Evolutionary conservation across 2,888 invertebrate species (phyloP).

Genomic region (Sminthurides aquaticus): DNA sequence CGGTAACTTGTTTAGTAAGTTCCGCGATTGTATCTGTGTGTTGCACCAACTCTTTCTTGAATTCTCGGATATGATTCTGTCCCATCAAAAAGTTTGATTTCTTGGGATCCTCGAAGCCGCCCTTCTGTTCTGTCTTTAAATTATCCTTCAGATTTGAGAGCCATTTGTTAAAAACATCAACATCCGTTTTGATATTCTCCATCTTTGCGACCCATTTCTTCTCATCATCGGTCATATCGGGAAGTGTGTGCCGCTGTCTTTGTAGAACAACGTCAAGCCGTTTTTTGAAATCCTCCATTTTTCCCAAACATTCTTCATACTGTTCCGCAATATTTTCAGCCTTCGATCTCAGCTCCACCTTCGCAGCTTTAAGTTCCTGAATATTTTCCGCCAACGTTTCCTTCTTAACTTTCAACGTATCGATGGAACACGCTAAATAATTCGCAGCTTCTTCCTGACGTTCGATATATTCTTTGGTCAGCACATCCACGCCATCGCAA

Average conservation of each 20-base stretch:
- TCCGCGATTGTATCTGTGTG: constrained; percentile 6
- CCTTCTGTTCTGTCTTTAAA: background rate
- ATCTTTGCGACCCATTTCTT: constrained; percentile 28
- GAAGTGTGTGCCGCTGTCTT: constrained; percentile 30
- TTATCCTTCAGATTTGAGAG: background rate
- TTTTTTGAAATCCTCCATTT: constrained; percentile 30
- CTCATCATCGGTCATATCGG: constrained; percentile 34
- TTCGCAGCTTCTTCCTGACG: constrained; percentile 28
- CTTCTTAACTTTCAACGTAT: constrained; percentile 27
- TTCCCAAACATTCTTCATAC: constrained; percentile 30
- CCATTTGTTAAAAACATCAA: background rate
- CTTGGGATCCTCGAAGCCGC: background rate
- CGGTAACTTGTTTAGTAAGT: constrained; percentile 8
- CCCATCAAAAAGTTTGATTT: background rate
- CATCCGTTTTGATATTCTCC: constrained; percentile 25
- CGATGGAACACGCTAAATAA: constrained; percentile 24
- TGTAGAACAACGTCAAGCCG: constrained; percentile 28
- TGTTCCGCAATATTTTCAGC: constrained; percentile 32
- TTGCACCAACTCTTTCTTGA: constrained; percentile 2
- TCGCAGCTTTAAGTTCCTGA: constrained; percentile 13
- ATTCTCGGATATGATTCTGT: background rate
- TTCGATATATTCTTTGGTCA: constrained; percentile 16
- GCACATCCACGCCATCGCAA: constrained; percentile 12
- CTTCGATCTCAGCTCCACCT: constrained; percentile 24
- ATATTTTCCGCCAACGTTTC: constrained; percentile 28